phyloP scores from a whole-genome alignment of 64 coral and sea anemone genomes.

The Pachyseris speciosa region DNA sequence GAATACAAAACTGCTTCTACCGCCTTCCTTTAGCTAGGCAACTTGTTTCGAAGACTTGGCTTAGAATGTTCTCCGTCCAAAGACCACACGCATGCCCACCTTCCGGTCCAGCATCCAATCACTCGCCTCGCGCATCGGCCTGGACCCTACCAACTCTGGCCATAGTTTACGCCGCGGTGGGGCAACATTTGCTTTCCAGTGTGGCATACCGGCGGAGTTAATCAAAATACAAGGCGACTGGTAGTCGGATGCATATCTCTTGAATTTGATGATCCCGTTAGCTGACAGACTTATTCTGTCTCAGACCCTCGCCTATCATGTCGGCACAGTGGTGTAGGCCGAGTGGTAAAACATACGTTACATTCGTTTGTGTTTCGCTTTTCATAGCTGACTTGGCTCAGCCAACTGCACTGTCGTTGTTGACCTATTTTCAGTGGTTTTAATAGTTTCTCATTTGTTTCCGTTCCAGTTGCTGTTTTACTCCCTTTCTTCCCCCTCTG shows the following conservation, averaged over 20 bases:
- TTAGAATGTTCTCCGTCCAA: conserved; percentile 22
- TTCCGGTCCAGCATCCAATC: not conserved
- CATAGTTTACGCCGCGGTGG: conserved; percentile 1
- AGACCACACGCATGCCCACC: conserved; percentile 38
- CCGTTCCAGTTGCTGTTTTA: no score
- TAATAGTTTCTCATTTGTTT: no score
- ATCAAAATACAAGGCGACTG: not conserved
- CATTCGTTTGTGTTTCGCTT: no score
- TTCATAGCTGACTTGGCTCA: no score
- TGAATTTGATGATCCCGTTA: not conserved
- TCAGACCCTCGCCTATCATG: no score
- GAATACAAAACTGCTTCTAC: not conserved
- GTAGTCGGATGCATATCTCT: not conserved
- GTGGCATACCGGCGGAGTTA: not conserved
- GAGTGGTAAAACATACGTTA: no score
- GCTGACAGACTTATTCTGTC: no score
- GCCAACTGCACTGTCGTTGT: no score
- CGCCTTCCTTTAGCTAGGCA: conserved; percentile 1
- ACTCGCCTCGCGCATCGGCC: no score
- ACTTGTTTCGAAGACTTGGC: conserved; percentile 10
- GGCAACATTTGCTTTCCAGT: not conserved
- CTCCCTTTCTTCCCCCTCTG: no score
- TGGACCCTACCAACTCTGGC: not conserved
- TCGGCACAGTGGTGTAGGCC: no score
- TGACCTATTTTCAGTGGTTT: no score